phyloP scores from a whole-genome alignment of 2,797 vertebrate genomes.

The Euphonia xanthogaster region DNA sequence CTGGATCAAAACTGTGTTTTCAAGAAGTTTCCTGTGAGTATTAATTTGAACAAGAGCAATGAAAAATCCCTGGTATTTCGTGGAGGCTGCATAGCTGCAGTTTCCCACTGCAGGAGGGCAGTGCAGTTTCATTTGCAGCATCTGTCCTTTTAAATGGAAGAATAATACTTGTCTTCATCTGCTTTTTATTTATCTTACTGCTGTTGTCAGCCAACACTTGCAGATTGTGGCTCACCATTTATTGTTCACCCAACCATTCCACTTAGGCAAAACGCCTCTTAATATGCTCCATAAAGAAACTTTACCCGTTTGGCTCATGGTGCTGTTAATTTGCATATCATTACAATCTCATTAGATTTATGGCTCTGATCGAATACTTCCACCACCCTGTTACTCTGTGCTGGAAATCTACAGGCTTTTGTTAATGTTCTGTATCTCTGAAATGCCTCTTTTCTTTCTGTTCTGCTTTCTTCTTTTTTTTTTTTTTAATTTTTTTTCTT shows the following conservation, averaged over 20 bases:
- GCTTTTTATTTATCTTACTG: conserved; percentile 29
- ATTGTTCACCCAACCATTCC: conserved; percentile 86
- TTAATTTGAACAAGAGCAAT: neutral
- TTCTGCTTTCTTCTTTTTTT: neutral
- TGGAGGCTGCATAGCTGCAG: neutral
- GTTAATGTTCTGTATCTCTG: neutral
- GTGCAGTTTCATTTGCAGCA: neutral
- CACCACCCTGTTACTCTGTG: neutral
- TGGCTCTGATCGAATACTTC: conserved; percentile 25
- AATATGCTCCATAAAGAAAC: conserved; percentile 87
- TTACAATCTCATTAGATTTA: conserved; percentile 82
- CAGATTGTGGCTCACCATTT: conserved; percentile 72
- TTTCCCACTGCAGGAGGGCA: neutral
- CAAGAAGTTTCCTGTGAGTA: neutral
- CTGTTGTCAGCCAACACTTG: conserved; percentile 11
- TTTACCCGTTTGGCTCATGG: conserved; percentile 81
- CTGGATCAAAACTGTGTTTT: neutral
- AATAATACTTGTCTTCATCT: conserved; percentile 17
- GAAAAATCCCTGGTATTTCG: neutral
- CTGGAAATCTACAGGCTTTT: conserved; percentile 39
- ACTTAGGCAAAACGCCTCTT: conserved; percentile 81
- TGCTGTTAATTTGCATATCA: conserved; percentile 87
- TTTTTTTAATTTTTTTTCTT: neutral
- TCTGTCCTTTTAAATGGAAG: neutral
- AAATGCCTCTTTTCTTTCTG: neutral